Conservation (phyloP, 2,888 invertebrate species). For the Auanema sp. region DNA sequence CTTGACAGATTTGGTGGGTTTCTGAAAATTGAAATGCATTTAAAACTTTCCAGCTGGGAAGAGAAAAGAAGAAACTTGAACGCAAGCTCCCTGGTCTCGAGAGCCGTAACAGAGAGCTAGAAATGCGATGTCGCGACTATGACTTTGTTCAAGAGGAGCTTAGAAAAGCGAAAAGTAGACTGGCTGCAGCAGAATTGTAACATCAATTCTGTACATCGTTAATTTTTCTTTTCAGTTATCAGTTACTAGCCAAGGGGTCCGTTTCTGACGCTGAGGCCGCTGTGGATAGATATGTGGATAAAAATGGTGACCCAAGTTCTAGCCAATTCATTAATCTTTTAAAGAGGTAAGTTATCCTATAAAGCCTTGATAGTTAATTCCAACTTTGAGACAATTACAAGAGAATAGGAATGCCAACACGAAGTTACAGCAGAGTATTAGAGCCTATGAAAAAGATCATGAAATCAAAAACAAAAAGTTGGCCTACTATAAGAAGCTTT, state of each 20-base stretch:
- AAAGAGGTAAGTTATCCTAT: slow-evolving; percentile 1
- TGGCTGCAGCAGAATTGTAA: background rate
- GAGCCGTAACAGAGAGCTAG: background rate
- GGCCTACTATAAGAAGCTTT: background rate
- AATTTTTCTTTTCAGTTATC: slow-evolving; percentile 2
- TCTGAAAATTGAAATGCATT: no score
- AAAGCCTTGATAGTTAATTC: background rate
- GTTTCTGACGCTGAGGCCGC: background rate
- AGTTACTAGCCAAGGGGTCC: background rate
- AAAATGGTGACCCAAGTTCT: background rate
- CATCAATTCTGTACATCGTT: background rate
- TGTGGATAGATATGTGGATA: background rate
- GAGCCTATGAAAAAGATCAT: background rate
- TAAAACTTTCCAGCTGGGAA: background rate
- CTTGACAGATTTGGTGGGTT: no score
- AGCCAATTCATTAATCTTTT: background rate
- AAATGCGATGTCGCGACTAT: background rate
- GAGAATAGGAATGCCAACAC: background rate
- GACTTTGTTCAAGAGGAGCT: background rate
- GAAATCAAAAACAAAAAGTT: background rate
- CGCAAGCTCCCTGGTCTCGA: background rate
- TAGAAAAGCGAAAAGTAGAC: background rate
- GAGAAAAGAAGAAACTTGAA: background rate
- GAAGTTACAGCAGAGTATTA: no score
- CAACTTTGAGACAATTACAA: slow-evolving; percentile 2